phyloP scores from a whole-genome alignment of 2,888 invertebrate genomes.

The Augochlorella aurata region DNA sequence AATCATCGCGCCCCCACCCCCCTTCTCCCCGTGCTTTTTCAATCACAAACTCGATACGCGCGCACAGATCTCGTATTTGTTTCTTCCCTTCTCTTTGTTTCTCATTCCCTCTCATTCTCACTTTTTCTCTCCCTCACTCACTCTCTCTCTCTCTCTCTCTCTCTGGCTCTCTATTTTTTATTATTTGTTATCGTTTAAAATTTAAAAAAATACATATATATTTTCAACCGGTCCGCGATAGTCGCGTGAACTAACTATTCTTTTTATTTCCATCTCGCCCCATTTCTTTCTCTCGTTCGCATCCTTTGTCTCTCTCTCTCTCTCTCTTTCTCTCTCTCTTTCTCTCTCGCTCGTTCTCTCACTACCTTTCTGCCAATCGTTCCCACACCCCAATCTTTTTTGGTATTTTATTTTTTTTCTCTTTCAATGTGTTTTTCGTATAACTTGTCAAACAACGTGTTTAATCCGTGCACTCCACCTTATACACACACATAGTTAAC shows the following conservation, averaged over 20 bases:
- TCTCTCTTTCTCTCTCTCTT: not conserved
- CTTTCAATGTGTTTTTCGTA: slow-evolving; percentile 41
- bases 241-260: slow-evolving; percentile 74
- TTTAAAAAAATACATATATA: slow-evolving; percentile 82
- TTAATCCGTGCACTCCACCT: slow-evolving; percentile 31
- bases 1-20: slow-evolving; percentile 66
- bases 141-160: slow-evolving; percentile 66
- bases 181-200: slow-evolving; percentile 76
- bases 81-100: slow-evolving; percentile 22
- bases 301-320: not conserved
- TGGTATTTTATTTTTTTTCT: slow-evolving; percentile 42
- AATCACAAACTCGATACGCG: slow-evolving; percentile 43
- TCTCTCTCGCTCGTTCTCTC: not conserved
- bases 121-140: slow-evolving; percentile 47
- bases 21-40: slow-evolving; percentile 37
- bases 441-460: slow-evolving; percentile 71
- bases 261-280: slow-evolving; percentile 54
- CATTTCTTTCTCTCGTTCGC: not conserved
- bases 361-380: not conserved
- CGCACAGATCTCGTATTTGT: slow-evolving; percentile 38
- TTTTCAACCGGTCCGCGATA: slow-evolving; percentile 74
- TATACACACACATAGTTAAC: slow-evolving; percentile 51
- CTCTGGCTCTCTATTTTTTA: slow-evolving; percentile 67
- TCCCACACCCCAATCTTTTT: slow-evolving; percentile 45
- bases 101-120: not conserved